phyloP scores from a whole-genome alignment of 2,888 invertebrate genomes.

The Philereme vetulata region DNA sequence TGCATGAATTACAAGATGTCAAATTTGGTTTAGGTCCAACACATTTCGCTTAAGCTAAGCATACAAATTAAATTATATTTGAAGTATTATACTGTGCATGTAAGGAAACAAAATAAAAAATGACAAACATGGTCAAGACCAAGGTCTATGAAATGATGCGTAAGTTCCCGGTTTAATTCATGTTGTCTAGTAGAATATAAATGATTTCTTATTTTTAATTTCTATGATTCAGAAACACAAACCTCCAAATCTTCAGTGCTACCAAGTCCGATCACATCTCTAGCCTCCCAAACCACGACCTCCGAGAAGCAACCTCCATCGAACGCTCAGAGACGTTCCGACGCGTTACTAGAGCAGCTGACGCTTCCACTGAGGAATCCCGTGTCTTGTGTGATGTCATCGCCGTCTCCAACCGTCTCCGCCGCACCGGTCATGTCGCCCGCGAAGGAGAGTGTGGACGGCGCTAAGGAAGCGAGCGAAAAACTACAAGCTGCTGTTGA shows the following conservation, averaged over 20 bases:
- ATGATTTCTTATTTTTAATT: background rate
- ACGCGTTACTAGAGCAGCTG: slow-evolving; percentile 73
- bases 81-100: too few species aligned
- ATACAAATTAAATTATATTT: too few species aligned
- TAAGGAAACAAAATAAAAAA: too few species aligned
- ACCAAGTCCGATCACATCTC: slow-evolving; percentile 69
- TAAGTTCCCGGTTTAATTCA: too few species aligned
- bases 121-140: too few species aligned
- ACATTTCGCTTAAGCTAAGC: too few species aligned
- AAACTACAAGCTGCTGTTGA: slow-evolving; percentile 66
- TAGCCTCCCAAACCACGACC: slow-evolving; percentile 65
- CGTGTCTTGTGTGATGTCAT: slow-evolving; percentile 53
- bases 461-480: slow-evolving; percentile 61
- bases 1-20: too few species aligned
- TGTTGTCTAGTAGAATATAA: background rate
- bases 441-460: slow-evolving; percentile 70
- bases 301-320: slow-evolving; percentile 71
- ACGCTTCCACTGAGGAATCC: slow-evolving; percentile 72
- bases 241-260: slow-evolving; percentile 72
- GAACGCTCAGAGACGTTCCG: slow-evolving; percentile 72
- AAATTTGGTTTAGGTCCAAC: too few species aligned
- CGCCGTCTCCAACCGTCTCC: slow-evolving; percentile 52
- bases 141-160: too few species aligned
- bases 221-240: slow-evolving; percentile 56
- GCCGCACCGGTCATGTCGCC: slow-evolving; percentile 56